Base-by-base conservation (phyloP, 53 echinoderm and acorn worm species). In the Hippasteria phrygiana region DNA sequence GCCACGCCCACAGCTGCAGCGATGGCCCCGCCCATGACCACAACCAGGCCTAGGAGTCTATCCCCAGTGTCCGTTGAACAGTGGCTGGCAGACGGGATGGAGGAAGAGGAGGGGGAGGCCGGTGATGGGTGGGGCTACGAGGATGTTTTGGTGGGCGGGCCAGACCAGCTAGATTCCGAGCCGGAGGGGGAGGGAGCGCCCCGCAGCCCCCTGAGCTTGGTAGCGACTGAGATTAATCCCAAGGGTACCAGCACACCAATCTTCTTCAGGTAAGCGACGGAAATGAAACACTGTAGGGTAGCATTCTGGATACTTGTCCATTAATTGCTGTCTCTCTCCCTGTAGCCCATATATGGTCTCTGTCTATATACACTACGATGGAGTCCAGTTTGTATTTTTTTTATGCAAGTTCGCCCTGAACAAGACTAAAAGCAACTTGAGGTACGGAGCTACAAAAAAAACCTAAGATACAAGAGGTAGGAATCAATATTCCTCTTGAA, bases 21-120 rank as follows among this genome's bases (percentile, higher is more conserved):
- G 34, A 24, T 18, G 47, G 34, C 51, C 54, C 17, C 76, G 8
- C 42, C 59, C 56, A 4, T n/a, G n/a, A n/a, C n/a, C n/a, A n/a
- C 36, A n/a, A 20, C 85, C 27, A 67, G 67, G 43, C 31, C 46
- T 67, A 43, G 33, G 43, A 67, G 34, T 33, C 31, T 55, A 18
- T 16, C 85, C 7, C 51, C 85, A 28, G 85, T 13, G 12, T 47
- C 85, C 70, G 47, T 85, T 12, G 85, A 85, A 54, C 85, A 85
- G 50, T 71, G 48, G 85, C 70, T 85, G 51, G 85, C 71, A 34
- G 85, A 85, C 51, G 85, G 85, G 35, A 85, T 85, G 85, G 85
- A 85, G 8, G 85, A 85, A 70, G 85, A 22, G 50, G 69, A 81
- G 41, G 63, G 33, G 32, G 64, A 82, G 4, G 43, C 1, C 28